A percentile compares a stretch with the other conserved stretches of the same genome.
Conservation (phyloP, 1,140 invertebrate species). For the Meloidogyne hapla region DNA sequence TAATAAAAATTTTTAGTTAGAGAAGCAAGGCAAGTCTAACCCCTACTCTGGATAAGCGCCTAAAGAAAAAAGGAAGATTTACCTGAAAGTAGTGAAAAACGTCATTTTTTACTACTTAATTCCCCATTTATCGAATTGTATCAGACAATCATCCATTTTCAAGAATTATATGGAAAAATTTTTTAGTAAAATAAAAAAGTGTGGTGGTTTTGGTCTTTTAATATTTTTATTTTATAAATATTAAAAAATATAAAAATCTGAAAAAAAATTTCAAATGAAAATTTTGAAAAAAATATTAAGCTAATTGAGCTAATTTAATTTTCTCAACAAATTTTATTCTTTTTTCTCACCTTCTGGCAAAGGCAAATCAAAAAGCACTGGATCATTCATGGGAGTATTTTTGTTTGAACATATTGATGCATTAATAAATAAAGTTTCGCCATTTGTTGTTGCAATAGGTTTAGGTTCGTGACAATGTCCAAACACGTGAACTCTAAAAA, state of each 20-base stretch:
- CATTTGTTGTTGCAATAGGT: constrained; percentile 47
- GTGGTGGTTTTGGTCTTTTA: too few relatives aligned
- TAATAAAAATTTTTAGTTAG: constrained; percentile 39
- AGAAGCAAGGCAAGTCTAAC: constrained; percentile 44
- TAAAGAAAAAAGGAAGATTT: not conserved
- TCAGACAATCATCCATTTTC: not conserved
- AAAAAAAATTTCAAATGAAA: too few relatives aligned
- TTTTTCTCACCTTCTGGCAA: constrained; percentile 40
- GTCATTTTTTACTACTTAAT: not conserved
- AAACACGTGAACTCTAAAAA: constrained; percentile 70
- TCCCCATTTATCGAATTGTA: not conserved
- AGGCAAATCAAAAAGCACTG: constrained; percentile 52
- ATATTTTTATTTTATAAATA: too few relatives aligned
- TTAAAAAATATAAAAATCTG: too few relatives aligned
- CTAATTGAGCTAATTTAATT: too few relatives aligned
- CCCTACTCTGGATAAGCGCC: constrained; percentile 24
- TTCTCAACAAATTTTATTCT: not conserved
- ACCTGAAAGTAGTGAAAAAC: not conserved
- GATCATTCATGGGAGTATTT: constrained; percentile 16
- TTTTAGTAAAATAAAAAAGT: too few relatives aligned
- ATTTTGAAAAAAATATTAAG: too few relatives aligned
- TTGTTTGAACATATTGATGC: constrained; percentile 49
- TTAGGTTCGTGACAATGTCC: constrained; percentile 49
- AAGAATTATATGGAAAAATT: not conserved
- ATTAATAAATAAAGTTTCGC: constrained; percentile 46